Base-by-base conservation (phyloP, 2,888 invertebrate genomes). In the Physocephala rufipes region DNA sequence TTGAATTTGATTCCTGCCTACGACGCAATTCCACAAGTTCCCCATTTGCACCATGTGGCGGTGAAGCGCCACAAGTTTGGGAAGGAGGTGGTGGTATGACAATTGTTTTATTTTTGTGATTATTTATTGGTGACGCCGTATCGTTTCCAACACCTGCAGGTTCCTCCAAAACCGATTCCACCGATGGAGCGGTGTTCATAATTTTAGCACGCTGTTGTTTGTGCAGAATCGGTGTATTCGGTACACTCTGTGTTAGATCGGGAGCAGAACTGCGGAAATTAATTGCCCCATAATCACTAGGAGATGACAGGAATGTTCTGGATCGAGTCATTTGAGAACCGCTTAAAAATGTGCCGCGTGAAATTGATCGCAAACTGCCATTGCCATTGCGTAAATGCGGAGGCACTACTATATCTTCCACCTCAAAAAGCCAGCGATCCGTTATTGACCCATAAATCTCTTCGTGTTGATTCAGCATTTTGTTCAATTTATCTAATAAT, bases 221-320 rank as follows among this genome's bases (percentile, higher is more conserved):
- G 55, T 79, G 82, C 61, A 83, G 73, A 7, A 83, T 77, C 1
- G 85, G 85, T 15, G 86, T 86, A 64, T 79, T 85, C 13, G 85
- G 84, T 53, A 85, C 82, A 73, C 85, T 86, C 70, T 81, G 83
- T 70, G 84, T 86, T 28, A 86, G 77, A 77, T 86, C 85, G 43
- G 86, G 86, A 19, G 82, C 84, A 2, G 86, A 86, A 67, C 85
- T 82, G 28, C 82, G 82, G 73, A 85, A 84, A 75, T 82, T 82
- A 16, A 78, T 73, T 55, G 75, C 74, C 0, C 85, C 79, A 66
- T 78, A 80, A 67, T 79, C 77, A 0, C 84, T 81, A 0, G 87
- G 77, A 49, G 86, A 74, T 72, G 89, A 87, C 0, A 90, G 81
- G 43, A 89, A 88, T 0, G 90, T 90, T 19, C 89, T 85, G 0